Conservation (phyloP, 2,888 invertebrate genomes). For the Drosophila aldrichi region DNA sequence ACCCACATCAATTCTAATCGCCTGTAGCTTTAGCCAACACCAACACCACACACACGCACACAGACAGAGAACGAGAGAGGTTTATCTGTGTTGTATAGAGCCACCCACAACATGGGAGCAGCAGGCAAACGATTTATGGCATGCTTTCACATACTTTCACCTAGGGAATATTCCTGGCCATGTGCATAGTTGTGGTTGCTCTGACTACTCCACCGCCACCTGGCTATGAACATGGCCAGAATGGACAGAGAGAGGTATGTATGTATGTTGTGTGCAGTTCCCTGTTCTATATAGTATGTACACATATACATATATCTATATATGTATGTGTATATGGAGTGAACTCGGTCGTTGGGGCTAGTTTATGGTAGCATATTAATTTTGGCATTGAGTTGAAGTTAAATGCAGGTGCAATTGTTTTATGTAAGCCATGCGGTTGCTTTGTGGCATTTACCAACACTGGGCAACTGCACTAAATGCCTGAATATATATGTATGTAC, state of each 20-base stretch:
- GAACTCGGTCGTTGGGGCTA: slow-evolving; percentile 34
- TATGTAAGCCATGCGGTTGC: slow-evolving; percentile 48
- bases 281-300: slow-evolving; percentile 3
- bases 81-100: slow-evolving; percentile 38
- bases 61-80: slow-evolving; percentile 1
- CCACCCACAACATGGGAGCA: slow-evolving; percentile 59
- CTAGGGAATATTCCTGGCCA: slow-evolving; percentile 76
- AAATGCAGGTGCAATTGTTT: slow-evolving; percentile 72
- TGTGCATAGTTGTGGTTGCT: slow-evolving; percentile 68
- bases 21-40: slow-evolving; percentile 60
- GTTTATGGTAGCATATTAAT: slow-evolving; percentile 76
- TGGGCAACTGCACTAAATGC: neutral
- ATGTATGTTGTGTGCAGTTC: neutral
- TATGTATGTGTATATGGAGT: slow-evolving; percentile 11
- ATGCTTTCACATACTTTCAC: slow-evolving; percentile 81
- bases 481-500: neutral
- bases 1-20: slow-evolving; percentile 82
- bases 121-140: slow-evolving; percentile 76
- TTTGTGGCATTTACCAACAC: slow-evolving; percentile 52
- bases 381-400: slow-evolving; percentile 71
- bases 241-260: too few relatives aligned
- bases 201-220: slow-evolving; percentile 2
- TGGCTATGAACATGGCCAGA: neutral
- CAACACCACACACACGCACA: slow-evolving; percentile 25
- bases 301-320: slow-evolving; percentile 5